These are phyloP conservation scores for Tetramorium bicarinatum DNA, from an alignment of 2,888 invertebrate genomes.

Conservation along the genomic window DNA sequence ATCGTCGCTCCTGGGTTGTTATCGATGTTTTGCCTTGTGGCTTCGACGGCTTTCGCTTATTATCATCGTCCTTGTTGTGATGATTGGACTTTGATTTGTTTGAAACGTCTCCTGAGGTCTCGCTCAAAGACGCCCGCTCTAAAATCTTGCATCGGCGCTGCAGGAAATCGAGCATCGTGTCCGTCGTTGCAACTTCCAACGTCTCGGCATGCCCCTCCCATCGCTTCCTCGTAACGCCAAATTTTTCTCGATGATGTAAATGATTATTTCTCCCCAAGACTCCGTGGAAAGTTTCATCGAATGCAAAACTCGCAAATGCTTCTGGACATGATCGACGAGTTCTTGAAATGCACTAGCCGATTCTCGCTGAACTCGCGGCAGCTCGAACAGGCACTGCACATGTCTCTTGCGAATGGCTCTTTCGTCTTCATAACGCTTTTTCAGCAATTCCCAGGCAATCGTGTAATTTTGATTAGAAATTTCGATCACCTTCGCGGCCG, in stretches of 20 bases:
- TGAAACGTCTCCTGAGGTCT: rapidly evolving
- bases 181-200: background rate
- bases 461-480: background rate
- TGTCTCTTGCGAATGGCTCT: background rate
- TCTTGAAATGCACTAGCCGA: background rate
- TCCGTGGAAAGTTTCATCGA: background rate
- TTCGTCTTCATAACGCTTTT: background rate
- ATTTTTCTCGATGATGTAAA: background rate
- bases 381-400: background rate
- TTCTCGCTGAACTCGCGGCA: background rate
- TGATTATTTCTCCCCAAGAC: background rate
- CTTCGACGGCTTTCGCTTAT: background rate
- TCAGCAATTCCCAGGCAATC: background rate
- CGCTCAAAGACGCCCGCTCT: background rate
- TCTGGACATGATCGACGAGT: background rate
- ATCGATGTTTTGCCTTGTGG: background rate
- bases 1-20: background rate
- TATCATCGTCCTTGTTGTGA: background rate
- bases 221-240: background rate
- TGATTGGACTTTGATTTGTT: background rate
- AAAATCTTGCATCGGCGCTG: background rate
- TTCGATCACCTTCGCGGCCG: background rate
- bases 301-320: background rate
- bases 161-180: background rate
- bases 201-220: background rate